Evolutionary conservation across 2,888 invertebrate genomes (phyloP), one percentile per base, ranked within the genome.

Genomic region (Synergus umbraculus): DNA sequence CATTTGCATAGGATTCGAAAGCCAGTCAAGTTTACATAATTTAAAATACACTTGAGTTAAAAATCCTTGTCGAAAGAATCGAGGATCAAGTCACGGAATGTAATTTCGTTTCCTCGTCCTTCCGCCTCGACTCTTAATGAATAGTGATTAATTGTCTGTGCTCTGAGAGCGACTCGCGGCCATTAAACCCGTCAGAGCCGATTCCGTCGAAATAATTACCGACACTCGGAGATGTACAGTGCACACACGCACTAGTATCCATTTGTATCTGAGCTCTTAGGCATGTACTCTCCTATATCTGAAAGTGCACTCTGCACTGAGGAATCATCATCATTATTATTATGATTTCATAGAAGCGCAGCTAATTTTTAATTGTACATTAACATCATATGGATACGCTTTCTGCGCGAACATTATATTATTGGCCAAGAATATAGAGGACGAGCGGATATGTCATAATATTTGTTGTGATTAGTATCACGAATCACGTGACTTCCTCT

Each of bases 121-220:
- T 88, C 87, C 87, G 86, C 83, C 85, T 80, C 82, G 83, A 83
- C 83, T 83, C 86, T 82, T 88, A 88, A 88, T 87, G 88, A 88
- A 88, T 88, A 88, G 87, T 88, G 88, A 88, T 88, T 88, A 88
- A 88, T 88, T 87, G 88, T 85, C 85, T 78, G 86, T 84, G 81
- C 85, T 87, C 86, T 82, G 88, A 84, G 87, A 88, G 84, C 87
- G 86, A 88, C 87, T 87, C 84, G 83, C 84, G 86, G 83, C 88
- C 88, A 87, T 88, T 87, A 88, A 88, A 84, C 86, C 87, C 87
- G 84, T 86, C 87, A 85, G 85, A 87, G 85, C 83, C 85, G 87
- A 88, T 88, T 88, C 88, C 88, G 85, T 87, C 86, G 88, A 88
- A 88, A 88, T 88, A 88, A 88, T 88, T 88, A 88, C 88, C 85